Evolutionary conservation across 2,888 invertebrate genomes (phyloP), one percentile per base, ranked within the genome.

Genomic region (Hydriomena furcata): DNA sequence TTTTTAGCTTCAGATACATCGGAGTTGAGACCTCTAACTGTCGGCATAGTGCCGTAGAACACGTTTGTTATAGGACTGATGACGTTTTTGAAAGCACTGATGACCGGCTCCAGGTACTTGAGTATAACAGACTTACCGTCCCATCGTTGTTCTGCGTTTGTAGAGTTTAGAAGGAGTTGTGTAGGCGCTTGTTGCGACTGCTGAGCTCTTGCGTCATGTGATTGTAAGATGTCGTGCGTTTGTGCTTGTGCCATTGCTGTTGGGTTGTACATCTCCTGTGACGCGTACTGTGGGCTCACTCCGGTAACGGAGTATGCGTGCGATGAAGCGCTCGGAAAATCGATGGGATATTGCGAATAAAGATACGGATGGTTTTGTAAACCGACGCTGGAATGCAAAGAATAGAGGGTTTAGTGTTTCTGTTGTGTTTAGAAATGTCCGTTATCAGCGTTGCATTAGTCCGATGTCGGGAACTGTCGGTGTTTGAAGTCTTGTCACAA

Each of bases 301-400:
- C 89, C 89, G 65, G 79, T 83, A 59, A 85, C 86, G 76, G 91
- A 85, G 85, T 91, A 91, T 71, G 88, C 89, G 79, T 91, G 89
- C 75, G 90, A 89, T 61, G 91, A 84, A 73, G 84, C 86, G 79
- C 87, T 84, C 76, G 91, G 85, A 72, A 91, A 91, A 81, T 91
- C 91, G 78, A 90, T 83, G 68, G 91, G 90, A 73, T 91, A 91
- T 84, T 90, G 89, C 67, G 90, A 85, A 75, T 90, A 91, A 71
- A 91, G 81, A 72, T 90, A 89, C 58, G 91, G 90, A 60, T 91
- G 82, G 77, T 86, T 87, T 76, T 82, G 87, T 72, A 89, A 84
- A 82, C 89, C 88, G 75, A 82, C 77, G 76, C 91, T 91, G 90
- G 67, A 91, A 90, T 79, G 74, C 69, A 87, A 88, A 86, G 70